phyloP scores from a whole-genome alignment of 2,113 vertebrate species.

The Lophius piscatorius region DNA sequence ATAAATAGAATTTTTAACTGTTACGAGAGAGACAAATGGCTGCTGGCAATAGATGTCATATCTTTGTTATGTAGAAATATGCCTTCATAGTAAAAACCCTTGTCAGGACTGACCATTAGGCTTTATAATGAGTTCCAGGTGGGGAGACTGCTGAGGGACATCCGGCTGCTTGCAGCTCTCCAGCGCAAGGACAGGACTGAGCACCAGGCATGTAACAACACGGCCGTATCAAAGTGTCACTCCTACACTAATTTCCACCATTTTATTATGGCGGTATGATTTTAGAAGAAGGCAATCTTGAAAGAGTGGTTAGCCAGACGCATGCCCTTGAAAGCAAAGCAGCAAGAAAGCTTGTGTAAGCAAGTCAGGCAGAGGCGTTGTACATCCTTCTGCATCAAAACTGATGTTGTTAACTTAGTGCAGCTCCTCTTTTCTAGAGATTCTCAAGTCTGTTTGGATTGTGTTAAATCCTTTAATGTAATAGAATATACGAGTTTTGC shows the following conservation, averaged over 20 bases:
- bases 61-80: conserved; percentile 12
- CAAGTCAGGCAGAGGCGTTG: neutral
- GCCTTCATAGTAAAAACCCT: neutral
- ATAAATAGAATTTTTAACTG: too few species aligned
- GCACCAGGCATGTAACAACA: conserved; percentile 37
- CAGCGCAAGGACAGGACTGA: conserved; percentile 23
- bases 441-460: neutral
- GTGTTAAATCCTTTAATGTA: conserved; percentile 4
- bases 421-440: neutral
- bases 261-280: conserved; percentile 26
- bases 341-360: neutral
- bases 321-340: conserved; percentile 27
- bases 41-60: conserved; percentile 2
- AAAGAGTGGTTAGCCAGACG: conserved; percentile 39
- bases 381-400: too few species aligned
- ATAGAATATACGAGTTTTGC: conserved; percentile 6
- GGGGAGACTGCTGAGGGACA: conserved; percentile 25
- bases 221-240: conserved; percentile 19
- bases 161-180: conserved; percentile 26
- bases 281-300: conserved; percentile 21
- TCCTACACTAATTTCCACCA: conserved; percentile 1
- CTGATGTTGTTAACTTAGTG: too few species aligned
- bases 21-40: too few species aligned
- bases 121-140: conserved; percentile 38
- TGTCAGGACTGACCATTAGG: neutral